Evolutionary conservation across 2,797 vertebrate species (phyloP).

Genomic region (Manis crassicaudata): DNA sequence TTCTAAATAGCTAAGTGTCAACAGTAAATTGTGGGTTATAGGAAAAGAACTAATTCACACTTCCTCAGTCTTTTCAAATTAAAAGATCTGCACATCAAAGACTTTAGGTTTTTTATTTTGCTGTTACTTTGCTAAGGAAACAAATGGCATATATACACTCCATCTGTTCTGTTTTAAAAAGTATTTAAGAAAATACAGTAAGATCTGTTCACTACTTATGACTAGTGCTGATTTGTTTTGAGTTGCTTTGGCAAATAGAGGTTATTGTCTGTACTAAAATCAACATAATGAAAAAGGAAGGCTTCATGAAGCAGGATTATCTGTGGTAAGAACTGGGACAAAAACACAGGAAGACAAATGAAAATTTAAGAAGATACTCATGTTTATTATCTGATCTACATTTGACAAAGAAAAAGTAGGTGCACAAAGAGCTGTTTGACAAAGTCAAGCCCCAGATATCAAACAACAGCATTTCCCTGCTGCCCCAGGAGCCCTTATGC

Average conservation of each 20-base stretch:
- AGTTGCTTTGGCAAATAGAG: not conserved
- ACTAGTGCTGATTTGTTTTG: not conserved
- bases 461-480: conserved; percentile 11
- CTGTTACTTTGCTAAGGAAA: conserved; percentile 11
- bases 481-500: not conserved
- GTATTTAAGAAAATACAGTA: not conserved
- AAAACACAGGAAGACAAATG: conserved; percentile 68
- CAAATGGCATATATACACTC: not conserved
- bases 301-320: not conserved
- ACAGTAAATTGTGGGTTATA: not conserved
- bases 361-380: conserved; percentile 77
- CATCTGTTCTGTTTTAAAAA: not conserved
- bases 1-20: not conserved
- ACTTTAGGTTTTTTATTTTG: not conserved
- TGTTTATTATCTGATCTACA: conserved; percentile 86
- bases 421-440: conserved; percentile 78
- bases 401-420: conserved; percentile 78
- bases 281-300: not conserved
- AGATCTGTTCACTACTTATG: not conserved
- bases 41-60: not conserved
- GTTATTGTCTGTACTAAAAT: conserved; percentile 21
- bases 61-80: not conserved
- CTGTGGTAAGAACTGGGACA: conserved; percentile 61
- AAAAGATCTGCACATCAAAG: not conserved
- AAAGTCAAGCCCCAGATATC: conserved; percentile 64